Evolutionary conservation across 2,888 invertebrate genomes (phyloP).

Genomic region (Drosophila macrothrix): DNA sequence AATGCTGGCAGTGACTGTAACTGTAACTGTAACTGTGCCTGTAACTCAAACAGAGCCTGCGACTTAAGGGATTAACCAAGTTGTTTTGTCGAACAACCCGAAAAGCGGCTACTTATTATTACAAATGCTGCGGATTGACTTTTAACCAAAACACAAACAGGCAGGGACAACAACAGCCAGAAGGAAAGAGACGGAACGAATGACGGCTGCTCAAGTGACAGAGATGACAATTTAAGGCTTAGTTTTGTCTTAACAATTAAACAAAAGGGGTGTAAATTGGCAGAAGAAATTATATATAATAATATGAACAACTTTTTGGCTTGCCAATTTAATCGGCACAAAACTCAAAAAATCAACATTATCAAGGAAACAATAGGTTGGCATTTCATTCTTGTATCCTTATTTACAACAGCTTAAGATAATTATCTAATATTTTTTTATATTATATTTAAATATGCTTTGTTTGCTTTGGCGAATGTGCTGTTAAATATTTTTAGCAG

Average conservation of each 20-base stretch:
- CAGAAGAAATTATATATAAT: neutral
- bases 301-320: no score
- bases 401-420: neutral
- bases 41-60: neutral
- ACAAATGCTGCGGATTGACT: conserved; percentile 53
- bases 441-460: neutral
- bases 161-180: neutral
- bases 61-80: conserved; percentile 56
- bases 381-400: neutral
- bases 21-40: neutral
- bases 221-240: neutral
- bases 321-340: no score
- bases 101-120: conserved; percentile 26
- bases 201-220: neutral
- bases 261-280: neutral
- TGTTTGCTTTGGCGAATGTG: neutral
- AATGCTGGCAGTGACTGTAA: conserved; percentile 23
- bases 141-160: conserved; percentile 20
- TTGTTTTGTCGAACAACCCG: conserved; percentile 14
- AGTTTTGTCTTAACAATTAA: neutral
- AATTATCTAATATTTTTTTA: neutral
- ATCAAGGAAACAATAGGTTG: no score
- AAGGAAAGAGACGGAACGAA: neutral
- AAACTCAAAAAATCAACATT: no score
- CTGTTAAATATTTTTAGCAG: neutral